A percentile compares a stretch with the other conserved stretches of the same genome.
Evolutionary conservation across 2,888 invertebrate genomes (phyloP).

Genomic region (Acrocyrtus sp.): DNA sequence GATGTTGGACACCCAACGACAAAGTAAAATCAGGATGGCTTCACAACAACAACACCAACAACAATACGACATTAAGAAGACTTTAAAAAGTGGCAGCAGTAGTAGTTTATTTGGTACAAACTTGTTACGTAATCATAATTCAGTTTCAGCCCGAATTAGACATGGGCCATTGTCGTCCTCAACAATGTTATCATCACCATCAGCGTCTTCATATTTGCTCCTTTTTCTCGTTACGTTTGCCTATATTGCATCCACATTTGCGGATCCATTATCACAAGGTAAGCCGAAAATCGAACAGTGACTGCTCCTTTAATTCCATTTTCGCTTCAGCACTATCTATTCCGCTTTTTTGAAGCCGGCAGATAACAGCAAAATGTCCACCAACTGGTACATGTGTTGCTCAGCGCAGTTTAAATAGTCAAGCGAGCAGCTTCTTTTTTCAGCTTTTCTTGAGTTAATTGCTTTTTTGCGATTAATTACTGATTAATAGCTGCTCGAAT

Average conservation of each 20-base stretch:
- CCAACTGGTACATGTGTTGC: too few species aligned
- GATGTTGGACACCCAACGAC: constrained; percentile 27
- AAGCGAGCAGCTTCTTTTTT: too few species aligned
- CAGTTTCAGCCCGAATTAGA: constrained; percentile 49
- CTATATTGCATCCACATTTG: constrained; percentile 51
- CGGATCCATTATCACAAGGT: constrained; percentile 55
- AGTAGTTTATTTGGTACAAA: constrained; percentile 42
- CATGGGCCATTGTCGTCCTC: constrained; percentile 29
- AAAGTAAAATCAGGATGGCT: constrained; percentile 24
- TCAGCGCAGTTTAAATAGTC: too few species aligned
- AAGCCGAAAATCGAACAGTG: constrained; percentile 27
- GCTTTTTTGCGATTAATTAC: too few species aligned
- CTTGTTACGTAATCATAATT: constrained; percentile 45
- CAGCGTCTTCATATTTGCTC: constrained; percentile 43
- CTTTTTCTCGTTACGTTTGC: constrained; percentile 50
- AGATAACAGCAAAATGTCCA: too few species aligned
- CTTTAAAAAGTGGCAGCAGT: constrained; percentile 20
- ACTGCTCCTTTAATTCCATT: too few species aligned
- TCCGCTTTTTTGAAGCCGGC: too few species aligned
- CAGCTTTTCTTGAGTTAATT: too few species aligned
- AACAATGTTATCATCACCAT: constrained; percentile 40
- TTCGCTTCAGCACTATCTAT: neutral
- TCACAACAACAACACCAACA: constrained; percentile 15
- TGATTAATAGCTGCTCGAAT: too few species aligned
- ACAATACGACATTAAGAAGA: constrained; percentile 15